Evolutionary conservation across 2,888 invertebrate genomes (phyloP).

Genomic region (Chaitophorus viminalis): DNA sequence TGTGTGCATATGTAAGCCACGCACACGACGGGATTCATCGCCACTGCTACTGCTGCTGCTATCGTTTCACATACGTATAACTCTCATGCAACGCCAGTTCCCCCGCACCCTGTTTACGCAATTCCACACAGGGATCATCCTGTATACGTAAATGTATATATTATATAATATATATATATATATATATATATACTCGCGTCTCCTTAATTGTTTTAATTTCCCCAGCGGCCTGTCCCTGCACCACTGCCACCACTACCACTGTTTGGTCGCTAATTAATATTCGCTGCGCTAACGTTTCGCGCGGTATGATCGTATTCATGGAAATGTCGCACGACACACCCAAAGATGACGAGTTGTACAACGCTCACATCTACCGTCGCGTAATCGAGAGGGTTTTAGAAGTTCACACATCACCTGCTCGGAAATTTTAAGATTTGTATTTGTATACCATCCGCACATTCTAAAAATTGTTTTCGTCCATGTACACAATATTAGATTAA

Average conservation of each 20-base stretch:
- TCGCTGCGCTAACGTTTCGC: not conserved
- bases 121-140: not conserved
- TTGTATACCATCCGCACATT: no score
- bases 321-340: not conserved
- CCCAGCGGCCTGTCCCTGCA: not conserved
- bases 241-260: not conserved
- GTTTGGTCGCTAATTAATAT: slow-evolving; percentile 27
- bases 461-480: no score
- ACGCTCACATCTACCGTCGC: not conserved
- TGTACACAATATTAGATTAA: no score
- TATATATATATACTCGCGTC: not conserved
- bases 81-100: not conserved
- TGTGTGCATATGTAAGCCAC: not conserved
- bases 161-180: no score
- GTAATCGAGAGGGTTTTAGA: no score
- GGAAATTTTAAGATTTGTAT: no score
- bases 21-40: not conserved
- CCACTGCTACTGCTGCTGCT: not conserved
- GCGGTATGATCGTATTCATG: not conserved
- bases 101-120: not conserved
- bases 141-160: not conserved
- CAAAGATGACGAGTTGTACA: not conserved
- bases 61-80: slow-evolving; percentile 31
- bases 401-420: no score
- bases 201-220: slow-evolving; percentile 47